Base-by-base conservation (phyloP, 2,797 vertebrate genomes). In the Odontamblyopus rebecca region DNA sequence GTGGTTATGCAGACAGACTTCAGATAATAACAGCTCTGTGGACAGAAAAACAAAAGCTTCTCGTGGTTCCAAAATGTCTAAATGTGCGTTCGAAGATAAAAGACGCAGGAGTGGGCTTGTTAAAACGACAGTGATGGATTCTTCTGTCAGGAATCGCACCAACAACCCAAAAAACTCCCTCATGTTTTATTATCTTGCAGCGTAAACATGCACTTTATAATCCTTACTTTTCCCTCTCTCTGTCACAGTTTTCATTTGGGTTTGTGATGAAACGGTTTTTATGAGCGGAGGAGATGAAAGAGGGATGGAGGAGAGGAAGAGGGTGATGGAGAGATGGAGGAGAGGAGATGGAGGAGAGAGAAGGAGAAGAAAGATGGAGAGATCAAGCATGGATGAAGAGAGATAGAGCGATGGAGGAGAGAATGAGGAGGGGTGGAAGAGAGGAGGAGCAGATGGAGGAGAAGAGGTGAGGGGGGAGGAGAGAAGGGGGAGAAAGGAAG, bases 181-280 rank as follows among this genome's bases (percentile, higher is more conserved):
- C 60, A 19, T 26, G 50, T 19, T 74, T 64, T 26, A 50, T 16
- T 59, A 38, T 66, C 35, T 38, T 38, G 8, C 51, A 23, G 65
- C 44, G 61, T 66, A 72, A 27, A 32, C 73, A 35, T 51, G 54
- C 12, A 15, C 27, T 59, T 59, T 29, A 30, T 35, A 35, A 61
- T 4, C 30, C 16, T 35, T 18, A 32, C 5, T 23, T 63, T 38
- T n/a, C 5, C 2, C 35, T 5, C 72, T 16, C 71, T 61, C 26
- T 79, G 68, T 73, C 76, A 72, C 83, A 74, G 63, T 64, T 64
- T 16, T 15, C 18, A 80, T 85, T 77, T 79, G 74, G 76, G 74
- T 75, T 26, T 0, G 44, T 71, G 69, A 85, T 90, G 84, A 85
- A 90, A 90, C 81, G 86, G 50, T 12, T 75, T 56, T 54, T 54